Conservation (phyloP, 2,113 vertebrate species). For the Cynoglossus semilaevis region DNA sequence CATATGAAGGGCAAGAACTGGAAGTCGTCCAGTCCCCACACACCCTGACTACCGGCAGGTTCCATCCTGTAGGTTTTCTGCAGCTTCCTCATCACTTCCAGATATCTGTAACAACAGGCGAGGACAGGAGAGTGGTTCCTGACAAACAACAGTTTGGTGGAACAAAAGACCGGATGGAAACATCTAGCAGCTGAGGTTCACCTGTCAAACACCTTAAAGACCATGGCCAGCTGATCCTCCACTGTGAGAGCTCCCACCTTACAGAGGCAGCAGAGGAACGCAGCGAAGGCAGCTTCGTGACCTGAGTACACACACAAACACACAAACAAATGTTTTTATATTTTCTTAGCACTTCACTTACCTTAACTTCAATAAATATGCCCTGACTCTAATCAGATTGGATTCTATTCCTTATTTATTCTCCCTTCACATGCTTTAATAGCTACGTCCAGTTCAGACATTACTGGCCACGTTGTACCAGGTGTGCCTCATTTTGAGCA, state of each 20-base stretch:
- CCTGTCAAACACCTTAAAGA: constrained; percentile 93
- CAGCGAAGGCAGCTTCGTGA: constrained; percentile 94
- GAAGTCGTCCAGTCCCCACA: constrained; percentile 98
- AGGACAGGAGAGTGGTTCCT: background rate
- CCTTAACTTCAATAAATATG: no score
- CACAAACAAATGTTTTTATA: background rate
- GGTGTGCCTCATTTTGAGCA: background rate
- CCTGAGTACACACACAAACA: constrained; percentile 68
- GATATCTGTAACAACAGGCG: constrained; percentile 81
- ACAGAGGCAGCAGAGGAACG: constrained; percentile 96
- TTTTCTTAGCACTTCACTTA: no score
- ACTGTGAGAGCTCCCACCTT: constrained; percentile 87
- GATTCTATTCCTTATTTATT: no score
- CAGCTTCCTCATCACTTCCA: constrained; percentile 90
- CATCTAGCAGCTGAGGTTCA: constrained; percentile 50
- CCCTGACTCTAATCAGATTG: no score
- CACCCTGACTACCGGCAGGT: constrained; percentile 95
- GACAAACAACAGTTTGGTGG: no score
- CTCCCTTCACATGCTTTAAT: no score
- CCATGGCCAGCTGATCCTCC: constrained; percentile 91
- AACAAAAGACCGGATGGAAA: background rate
- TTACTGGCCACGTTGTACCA: no score
- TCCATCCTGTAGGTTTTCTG: constrained; percentile 98
- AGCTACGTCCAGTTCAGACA: no score
- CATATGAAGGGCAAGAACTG: constrained; percentile 98